phyloP scores from a whole-genome alignment of 2,888 invertebrate genomes.

The Rhynchonema sp. region DNA sequence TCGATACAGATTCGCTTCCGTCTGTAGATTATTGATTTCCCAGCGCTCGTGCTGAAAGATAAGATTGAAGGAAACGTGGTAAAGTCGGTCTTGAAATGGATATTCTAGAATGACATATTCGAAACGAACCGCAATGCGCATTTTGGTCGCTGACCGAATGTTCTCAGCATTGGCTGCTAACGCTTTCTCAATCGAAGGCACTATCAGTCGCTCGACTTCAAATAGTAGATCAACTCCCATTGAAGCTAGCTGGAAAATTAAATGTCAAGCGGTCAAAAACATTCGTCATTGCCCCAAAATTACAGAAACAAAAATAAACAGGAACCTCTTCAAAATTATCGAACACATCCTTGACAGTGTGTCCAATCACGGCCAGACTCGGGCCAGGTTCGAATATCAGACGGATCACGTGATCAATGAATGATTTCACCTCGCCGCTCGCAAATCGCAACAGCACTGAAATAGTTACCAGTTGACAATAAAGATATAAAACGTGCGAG shows the following conservation, averaged over 20 bases:
- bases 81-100: slow-evolving; percentile 48
- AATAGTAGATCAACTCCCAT: slow-evolving; percentile 70
- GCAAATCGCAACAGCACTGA: slow-evolving; percentile 13
- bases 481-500: no score
- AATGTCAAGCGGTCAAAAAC: neutral
- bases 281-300: neutral
- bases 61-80: slow-evolving; percentile 47
- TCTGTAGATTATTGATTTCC: slow-evolving; percentile 56
- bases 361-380: slow-evolving; percentile 6
- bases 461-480: no score
- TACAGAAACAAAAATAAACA: neutral
- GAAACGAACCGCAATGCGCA: slow-evolving; percentile 33
- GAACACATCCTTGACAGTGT: neutral
- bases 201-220: slow-evolving; percentile 61
- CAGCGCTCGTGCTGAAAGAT: slow-evolving; percentile 52
- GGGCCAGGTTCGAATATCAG: slow-evolving; percentile 18
- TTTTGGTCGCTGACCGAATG: slow-evolving; percentile 55
- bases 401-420: slow-evolving; percentile 18
- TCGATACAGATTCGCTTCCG: slow-evolving; percentile 47
- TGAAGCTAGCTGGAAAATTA: slow-evolving; percentile 31
- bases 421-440: slow-evolving; percentile 19
- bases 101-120: no score
- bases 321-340: neutral
- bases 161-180: slow-evolving; percentile 57
- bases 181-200: slow-evolving; percentile 51